Base-by-base conservation (phyloP, 2,888 invertebrate genomes). In the Branchipolynoe longqiensis region DNA sequence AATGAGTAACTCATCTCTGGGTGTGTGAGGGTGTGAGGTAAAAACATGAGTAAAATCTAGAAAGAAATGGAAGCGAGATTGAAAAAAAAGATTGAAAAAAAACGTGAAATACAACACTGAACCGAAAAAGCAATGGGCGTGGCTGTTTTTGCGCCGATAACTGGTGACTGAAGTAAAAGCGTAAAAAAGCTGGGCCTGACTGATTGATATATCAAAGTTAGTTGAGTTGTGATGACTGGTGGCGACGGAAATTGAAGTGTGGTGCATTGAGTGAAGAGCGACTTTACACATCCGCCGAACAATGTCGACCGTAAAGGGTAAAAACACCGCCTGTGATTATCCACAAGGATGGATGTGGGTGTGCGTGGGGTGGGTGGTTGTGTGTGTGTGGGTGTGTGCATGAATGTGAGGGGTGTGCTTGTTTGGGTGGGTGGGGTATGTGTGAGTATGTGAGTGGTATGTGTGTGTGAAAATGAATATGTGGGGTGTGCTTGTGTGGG, bases 191-290 rank as follows among this genome's bases (percentile, higher is more conserved):
- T 4, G 18, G 38, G 22, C 38, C 22, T 4, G 38, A 1, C 0
- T 36, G 38, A 2, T 31, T 2, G n/a, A 25, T 69, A 69, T 69
- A 69, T 69, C 69, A 69, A 69, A 69, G 69, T 69, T 36, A n/a
- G 36, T n/a, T 3, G 38, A 38, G 22, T 36, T n/a, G n/a, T n/a
- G n/a, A n/a, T 69, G 69, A 36, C 69, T 69, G 22, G 33, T 69
- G 69, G 69, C 69, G 12, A 69, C 38, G 38, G 69, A 69, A 69
- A 69, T 69, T 69, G 69, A 69, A 36, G 38, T 69, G 69, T 69
- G 33, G 36, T 3, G 18, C 33, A 38, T 18, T 8, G 69, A 2
- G 36, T 69, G 69, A 69, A 36, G 69, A 62, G 69, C 18, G 38
- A 33, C 33, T 18, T 69, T 69, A 69, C 38, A 69, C 8, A 33